Evolutionary conservation across 2,888 invertebrate species (phyloP), one percentile per base, ranked within the genome.

Genomic region (Sturmia bella): DNA sequence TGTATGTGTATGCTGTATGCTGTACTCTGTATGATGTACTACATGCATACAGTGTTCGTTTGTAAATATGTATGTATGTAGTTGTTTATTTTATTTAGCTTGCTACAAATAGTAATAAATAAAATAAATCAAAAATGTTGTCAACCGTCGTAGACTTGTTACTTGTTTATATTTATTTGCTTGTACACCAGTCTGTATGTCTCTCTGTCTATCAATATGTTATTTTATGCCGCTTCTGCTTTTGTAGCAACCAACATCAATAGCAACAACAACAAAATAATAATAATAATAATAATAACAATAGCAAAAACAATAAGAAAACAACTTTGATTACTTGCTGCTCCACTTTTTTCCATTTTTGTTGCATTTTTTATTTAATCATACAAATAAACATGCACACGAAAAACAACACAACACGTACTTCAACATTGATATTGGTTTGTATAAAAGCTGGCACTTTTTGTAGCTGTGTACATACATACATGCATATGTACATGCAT

Each of bases 311-410:
- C 27, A 48, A 50, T 19, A 50, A 7, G 15, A 45, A 45, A 68
- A 76, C 61, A 64, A 73, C 80, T 73, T 81, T 82, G 77, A 82
- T 82, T 82, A 78, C 78, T 82, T 74, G 70, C 69, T 82, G 82
- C 78, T 82, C 82, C 64, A 78, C 73, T 78, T 82, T 76, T 74
- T 72, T 73, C 27, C 52, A 63, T 74, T 77, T 57, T 74, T 74
- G 45, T 78, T 79, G 78, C 78, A 78, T 72, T 78, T 66, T 56
- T 6, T 64, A 70, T 41, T 19, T 15, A 37, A 0, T 39, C 0
- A 52, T 7, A 73, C 41, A 50, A 1, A 27, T n/a, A 54, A 32
- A 45, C 50, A 24, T 69, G 69, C 70, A 63, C 56, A 56, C 56
- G 54, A 37, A 59, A 17, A 27, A 15, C 50, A 15, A 45, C 19